Evolutionary conservation across 2,113 vertebrate genomes (phyloP), one percentile per base, ranked within the genome.

Genomic region (Tylochromis polylepis): DNA sequence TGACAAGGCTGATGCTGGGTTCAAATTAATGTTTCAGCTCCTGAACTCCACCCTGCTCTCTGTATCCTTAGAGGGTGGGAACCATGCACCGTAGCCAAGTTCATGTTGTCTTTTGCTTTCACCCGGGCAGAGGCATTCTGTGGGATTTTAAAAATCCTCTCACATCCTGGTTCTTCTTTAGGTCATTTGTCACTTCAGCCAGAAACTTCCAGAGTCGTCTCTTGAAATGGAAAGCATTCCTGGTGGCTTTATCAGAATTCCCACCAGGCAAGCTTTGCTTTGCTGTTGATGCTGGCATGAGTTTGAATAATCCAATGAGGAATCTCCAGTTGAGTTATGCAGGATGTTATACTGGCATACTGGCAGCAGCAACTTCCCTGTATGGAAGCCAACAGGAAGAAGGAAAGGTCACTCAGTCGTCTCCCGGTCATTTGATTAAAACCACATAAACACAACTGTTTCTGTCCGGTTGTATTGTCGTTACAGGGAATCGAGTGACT

Each of bases 11-110:
- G 34, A 87, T 78, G 85, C 62, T 83, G 67, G 55, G 2, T 70
- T 93, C 90, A 89, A 92, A 89, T 11, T 89, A 93, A 94, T 87
- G 59, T 81, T 70, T 81, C 82, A 89, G 62, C 86, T 79, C 9
- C 60, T 72, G 57, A 75, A 82, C 94, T 95, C 95, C 95, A 94
- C 94, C 95, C 93, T 15, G 75, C 14, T 58, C 11, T 94, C 85
- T 94, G 92, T 95, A 46, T 93, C 92, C 78, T 93, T 95, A 93
- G 65, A 95, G 95, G 96, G 95, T 94, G 96, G 96, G 91, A 95
- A 93, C 93, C 81, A 78, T 81, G 6, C 57, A 20, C 24, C 5
- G 77, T 46, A 58, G 90, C 85, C 88, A 83, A 72, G 80, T 81
- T 87, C 49, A 81, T 95, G 93, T 94, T 96, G 90, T 93, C 92